Conservation (phyloP, 1,140 invertebrate genomes). For the Drosophila serrata region DNA sequence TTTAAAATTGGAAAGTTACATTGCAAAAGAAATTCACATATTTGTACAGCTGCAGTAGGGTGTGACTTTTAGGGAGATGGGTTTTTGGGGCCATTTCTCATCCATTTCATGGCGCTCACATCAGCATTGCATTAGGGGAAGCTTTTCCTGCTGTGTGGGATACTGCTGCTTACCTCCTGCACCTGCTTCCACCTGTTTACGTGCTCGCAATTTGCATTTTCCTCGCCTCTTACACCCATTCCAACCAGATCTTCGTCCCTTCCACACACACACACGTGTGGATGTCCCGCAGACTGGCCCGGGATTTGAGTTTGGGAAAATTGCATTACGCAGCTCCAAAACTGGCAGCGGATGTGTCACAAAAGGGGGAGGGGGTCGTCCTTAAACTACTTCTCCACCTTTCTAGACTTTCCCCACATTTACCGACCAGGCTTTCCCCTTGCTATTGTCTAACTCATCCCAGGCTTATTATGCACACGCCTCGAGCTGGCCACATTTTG, state of each 20-base stretch:
- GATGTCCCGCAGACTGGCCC: conserved; percentile 12
- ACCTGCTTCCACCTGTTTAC: conserved; percentile 62
- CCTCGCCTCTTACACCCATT: conserved; percentile 4
- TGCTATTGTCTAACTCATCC: conserved; percentile 24
- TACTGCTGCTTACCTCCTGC: conserved; percentile 16
- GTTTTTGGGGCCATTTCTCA: conserved; percentile 3
- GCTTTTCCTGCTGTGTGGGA: conserved; percentile 22
- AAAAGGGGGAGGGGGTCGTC: background rate
- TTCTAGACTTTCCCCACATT: background rate
- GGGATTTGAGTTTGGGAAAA: conserved; percentile 52
- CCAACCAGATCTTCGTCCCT: background rate
- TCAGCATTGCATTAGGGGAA: conserved; percentile 28
- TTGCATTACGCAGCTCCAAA: conserved; percentile 59
- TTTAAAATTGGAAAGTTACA: background rate
- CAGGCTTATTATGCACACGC: conserved; percentile 58
- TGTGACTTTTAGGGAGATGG: background rate
- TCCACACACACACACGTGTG: conserved; percentile 37
- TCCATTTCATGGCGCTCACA: conserved; percentile 9
- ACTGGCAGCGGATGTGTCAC: conserved; percentile 54
- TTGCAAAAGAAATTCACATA: background rate
- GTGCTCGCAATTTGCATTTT: conserved; percentile 66
- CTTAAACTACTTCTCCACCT: background rate
- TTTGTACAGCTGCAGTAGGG: background rate
- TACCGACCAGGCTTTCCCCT: conserved; percentile 1
- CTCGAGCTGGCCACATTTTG: conserved; percentile 67